A percentile compares a stretch with the other conserved stretches of the same genome.
These are phyloP conservation scores for Tiaroga cobitis DNA, from an alignment of 2,797 vertebrate genomes.

Conservation along the genomic window DNA sequence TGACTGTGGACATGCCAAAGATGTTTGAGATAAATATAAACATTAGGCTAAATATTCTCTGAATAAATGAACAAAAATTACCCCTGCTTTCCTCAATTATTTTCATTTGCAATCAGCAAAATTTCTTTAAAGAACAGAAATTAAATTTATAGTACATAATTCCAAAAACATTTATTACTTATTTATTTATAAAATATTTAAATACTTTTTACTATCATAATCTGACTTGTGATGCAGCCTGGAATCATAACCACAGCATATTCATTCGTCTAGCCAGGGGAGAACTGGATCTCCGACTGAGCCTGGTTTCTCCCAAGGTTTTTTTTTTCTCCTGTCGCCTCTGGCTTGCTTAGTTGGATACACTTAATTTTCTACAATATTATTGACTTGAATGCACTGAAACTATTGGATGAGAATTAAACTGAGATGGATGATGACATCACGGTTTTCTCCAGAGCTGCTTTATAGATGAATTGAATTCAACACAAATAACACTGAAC, in stretches of 20 bases:
- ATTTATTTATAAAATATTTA: too few species aligned
- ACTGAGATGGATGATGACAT: not conserved
- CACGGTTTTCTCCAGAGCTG: not conserved
- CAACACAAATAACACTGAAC: not conserved
- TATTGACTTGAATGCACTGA: not conserved
- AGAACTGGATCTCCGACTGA: too few species aligned
- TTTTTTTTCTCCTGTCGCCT: too few species aligned
- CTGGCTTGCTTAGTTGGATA: not conserved
- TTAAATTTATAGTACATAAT: not conserved
- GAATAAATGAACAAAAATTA: not conserved
- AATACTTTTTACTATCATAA: not conserved
- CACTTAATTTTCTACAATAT: not conserved
- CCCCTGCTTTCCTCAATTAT: not conserved
- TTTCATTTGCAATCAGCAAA: too few species aligned
- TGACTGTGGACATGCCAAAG: not conserved
- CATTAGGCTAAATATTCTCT: not conserved
- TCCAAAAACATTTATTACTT: not conserved
- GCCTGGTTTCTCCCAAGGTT: too few species aligned
- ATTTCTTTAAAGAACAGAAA: not conserved
- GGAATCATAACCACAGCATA: too few species aligned
- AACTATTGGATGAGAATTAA: not conserved
- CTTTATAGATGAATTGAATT: not conserved
- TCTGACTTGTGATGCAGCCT: too few species aligned
- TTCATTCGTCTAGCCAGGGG: too few species aligned
- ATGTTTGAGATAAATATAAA: not conserved